Evolutionary conservation across 2,888 invertebrate genomes (phyloP).

Genomic region (Sphaerophoria rueppellii): DNA sequence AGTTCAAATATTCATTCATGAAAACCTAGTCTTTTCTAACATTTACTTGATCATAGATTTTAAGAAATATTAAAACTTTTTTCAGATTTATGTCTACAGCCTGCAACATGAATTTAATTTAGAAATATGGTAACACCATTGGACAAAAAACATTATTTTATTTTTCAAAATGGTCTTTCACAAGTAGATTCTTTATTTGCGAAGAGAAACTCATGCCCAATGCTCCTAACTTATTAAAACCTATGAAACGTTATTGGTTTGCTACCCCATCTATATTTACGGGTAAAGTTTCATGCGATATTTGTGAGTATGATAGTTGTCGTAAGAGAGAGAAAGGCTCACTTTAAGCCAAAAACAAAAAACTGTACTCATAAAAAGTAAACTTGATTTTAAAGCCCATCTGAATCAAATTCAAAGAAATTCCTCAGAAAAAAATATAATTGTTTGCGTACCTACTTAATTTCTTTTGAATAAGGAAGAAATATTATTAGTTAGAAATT

Average conservation of each 20-base stretch:
- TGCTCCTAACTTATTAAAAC: constrained; percentile 31
- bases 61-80: too few species aligned
- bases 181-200: neutral
- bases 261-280: constrained; percentile 2
- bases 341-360: constrained; percentile 13
- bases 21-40: too few species aligned
- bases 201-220: constrained; percentile 34
- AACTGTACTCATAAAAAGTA: constrained; percentile 10
- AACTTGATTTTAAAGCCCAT: constrained; percentile 40
- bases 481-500: too few species aligned
- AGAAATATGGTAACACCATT: neutral
- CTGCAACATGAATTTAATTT: too few species aligned
- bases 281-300: constrained; percentile 33
- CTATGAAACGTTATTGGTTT: constrained; percentile 15
- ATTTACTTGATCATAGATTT: too few species aligned
- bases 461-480: neutral
- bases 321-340: neutral
- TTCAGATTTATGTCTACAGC: too few species aligned
- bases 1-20: too few species aligned
- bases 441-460: constrained; percentile 3
- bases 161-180: constrained; percentile 35
- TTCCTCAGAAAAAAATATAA: constrained; percentile 1
- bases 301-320: neutral
- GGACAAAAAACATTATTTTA: constrained; percentile 5
- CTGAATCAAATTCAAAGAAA: constrained; percentile 16